A percentile compares a stretch with the other conserved stretches of the same genome.
These are phyloP conservation scores for Lates calcarifer DNA, from an alignment of 2,113 vertebrate species.

Conservation along the genomic window DNA sequence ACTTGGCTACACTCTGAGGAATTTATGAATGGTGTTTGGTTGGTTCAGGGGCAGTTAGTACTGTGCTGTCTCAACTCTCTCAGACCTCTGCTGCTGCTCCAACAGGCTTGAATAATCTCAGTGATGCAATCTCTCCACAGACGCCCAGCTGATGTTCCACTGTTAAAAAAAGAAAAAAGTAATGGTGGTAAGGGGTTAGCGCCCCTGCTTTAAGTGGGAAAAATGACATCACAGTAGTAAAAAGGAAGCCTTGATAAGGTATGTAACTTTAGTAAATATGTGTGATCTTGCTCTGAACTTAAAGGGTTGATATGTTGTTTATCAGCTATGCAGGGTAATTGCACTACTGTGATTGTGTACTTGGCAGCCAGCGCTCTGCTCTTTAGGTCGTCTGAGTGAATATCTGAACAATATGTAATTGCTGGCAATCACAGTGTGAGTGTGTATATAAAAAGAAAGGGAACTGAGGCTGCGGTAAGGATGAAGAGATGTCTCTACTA, in stretches of 20 bases:
- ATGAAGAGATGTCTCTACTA: constrained; percentile 51
- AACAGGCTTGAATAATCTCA: constrained; percentile 62
- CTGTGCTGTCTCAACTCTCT: constrained; percentile 37
- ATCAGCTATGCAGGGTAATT: constrained; percentile 69
- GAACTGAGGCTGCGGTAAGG: constrained; percentile 26
- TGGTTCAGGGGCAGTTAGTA: constrained; percentile 49
- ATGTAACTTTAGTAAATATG: constrained; percentile 54
- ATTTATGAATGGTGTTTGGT: constrained; percentile 71
- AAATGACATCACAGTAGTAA: constrained; percentile 72
- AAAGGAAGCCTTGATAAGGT: constrained; percentile 57
- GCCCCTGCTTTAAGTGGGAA: constrained; percentile 54
- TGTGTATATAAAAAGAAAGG: constrained; percentile 47
- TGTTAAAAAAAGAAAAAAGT: constrained; percentile 62
- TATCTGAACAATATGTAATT: constrained; percentile 73
- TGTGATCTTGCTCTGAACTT: constrained; percentile 54
- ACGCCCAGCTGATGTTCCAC: constrained; percentile 76
- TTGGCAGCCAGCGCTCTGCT: constrained; percentile 61
- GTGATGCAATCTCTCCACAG: constrained; percentile 78
- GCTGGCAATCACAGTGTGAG: constrained; percentile 58
- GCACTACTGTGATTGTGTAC: constrained; percentile 62
- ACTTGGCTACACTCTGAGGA: constrained; percentile 60
- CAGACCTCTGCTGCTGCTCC: constrained; percentile 35
- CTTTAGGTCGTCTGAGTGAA: constrained; percentile 68
- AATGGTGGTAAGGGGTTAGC: neutral
- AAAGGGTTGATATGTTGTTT: constrained; percentile 66